A percentile compares a stretch with the other conserved stretches of the same genome.
phyloP scores from a whole-genome alignment of 92 coral and sea anemone species.

The Muricea muricata region DNA sequence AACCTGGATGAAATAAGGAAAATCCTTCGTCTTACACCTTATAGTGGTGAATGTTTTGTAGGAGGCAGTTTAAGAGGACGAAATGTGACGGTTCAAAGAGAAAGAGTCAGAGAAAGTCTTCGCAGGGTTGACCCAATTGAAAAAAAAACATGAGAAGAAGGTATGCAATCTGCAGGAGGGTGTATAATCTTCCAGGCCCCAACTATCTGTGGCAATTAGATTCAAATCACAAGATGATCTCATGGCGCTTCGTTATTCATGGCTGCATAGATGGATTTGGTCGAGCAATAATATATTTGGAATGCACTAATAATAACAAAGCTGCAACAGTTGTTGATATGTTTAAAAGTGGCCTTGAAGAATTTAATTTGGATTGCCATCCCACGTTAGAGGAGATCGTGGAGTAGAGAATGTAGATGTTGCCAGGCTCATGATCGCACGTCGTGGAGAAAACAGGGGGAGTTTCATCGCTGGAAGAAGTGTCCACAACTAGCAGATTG shows the following conservation, averaged over 20 bases:
- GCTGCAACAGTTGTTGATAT: constrained; percentile 37
- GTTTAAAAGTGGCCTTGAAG: constrained; percentile 45
- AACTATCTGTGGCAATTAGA: constrained; percentile 45
- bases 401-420: constrained; percentile 71
- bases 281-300: constrained; percentile 31
- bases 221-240: constrained; percentile 43
- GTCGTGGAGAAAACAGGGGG: constrained; percentile 63
- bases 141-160: constrained; percentile 21
- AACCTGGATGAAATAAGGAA: background rate
- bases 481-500: constrained; percentile 65
- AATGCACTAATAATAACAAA: constrained; percentile 30
- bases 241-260: constrained; percentile 41
- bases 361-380: too few relatives aligned
- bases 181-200: constrained; percentile 42
- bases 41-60: constrained; percentile 60
- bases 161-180: constrained; percentile 49
- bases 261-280: constrained; percentile 51
- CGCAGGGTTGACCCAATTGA: constrained; percentile 13
- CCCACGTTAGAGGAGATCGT: constrained; percentile 59
- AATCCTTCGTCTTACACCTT: constrained; percentile 47
- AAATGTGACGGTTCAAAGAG: constrained; percentile 16
- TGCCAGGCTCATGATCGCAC: constrained; percentile 60
- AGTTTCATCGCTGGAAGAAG: constrained; percentile 68
- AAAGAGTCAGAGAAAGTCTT: constrained; percentile 27
- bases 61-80: constrained; percentile 33